These are phyloP conservation scores for Escarpia spicata DNA, from an alignment of 2,888 invertebrate species.

Conservation along the genomic window DNA sequence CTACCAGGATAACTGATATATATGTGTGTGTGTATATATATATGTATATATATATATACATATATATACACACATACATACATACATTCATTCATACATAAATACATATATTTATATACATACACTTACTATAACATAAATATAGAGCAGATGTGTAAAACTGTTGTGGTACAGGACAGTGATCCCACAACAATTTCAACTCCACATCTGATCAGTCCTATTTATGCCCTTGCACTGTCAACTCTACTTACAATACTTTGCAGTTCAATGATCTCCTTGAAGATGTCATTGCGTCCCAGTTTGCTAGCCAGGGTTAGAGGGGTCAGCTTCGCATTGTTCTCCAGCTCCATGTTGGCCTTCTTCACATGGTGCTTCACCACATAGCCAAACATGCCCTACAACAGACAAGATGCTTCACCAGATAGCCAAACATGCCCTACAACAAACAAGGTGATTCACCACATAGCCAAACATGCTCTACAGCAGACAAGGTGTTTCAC, in stretches of 20 bases:
- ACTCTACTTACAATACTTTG: conserved; percentile 59
- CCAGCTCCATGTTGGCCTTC: conserved; percentile 90
- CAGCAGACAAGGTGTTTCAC: background rate
- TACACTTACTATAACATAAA: too few relatives aligned
- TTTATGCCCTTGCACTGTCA: background rate
- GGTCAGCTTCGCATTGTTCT: conserved; percentile 89
- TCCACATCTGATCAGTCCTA: background rate
- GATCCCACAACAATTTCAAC: background rate
- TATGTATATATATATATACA: too few relatives aligned
- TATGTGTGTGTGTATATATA: too few relatives aligned
- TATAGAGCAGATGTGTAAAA: too few relatives aligned
- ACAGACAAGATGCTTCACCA: conserved; percentile 26
- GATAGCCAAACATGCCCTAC: background rate
- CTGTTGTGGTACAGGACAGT: too few relatives aligned
- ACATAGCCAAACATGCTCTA: background rate
- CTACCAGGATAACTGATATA: too few relatives aligned
- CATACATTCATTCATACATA: too few relatives aligned
- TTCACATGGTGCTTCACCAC: conserved; percentile 92
- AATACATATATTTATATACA: too few relatives aligned
- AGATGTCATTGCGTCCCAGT: conserved; percentile 93
- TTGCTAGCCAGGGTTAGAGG: conserved; percentile 96
- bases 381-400: conserved; percentile 97
- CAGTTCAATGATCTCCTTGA: conserved; percentile 96
- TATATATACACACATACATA: too few relatives aligned
- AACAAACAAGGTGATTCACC: background rate